Base-by-base conservation (phyloP, 1,140 invertebrate species). In the Teleopsis dalmanni region DNA sequence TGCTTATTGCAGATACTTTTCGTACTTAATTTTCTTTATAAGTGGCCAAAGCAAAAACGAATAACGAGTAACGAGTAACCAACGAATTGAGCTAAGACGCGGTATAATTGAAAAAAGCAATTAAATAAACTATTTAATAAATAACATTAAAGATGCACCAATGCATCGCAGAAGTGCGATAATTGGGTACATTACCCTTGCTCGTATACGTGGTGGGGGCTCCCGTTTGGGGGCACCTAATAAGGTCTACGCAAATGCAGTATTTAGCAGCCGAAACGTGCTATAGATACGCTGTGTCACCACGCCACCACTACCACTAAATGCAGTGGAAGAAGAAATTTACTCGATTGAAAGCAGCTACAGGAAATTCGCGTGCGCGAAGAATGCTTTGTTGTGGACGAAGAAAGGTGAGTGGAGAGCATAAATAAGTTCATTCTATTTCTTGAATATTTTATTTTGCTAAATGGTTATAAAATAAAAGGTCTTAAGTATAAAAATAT, bases 341-440 rank as follows among this genome's bases (percentile, higher is more conserved):
- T 72, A 77, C 80, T 74, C 79, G 81, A 75, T 78, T 81, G 75
- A 83, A 81, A 78, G 79, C 80, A 79, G 72, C 74, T 72, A 67
- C 68, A 54, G 80, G 80, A 78, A 78, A 80, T 75, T 82, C 81
- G 76, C 81, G 81, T 76, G 80, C 80, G 77, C 79, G 80, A 79
- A 82, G 78, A 79, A 87, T 87, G 84, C 83, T 86, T 77, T 87
- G 84, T 80, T 86, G 84, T 81, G 84, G 84, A 77, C 81, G 84
- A 75, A 84, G 84, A 79, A 86, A 86, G 83, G 84, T 86, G 58
- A 78, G 77, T 71, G 26, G n/a, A n/a, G n/a, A n/a, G n/a, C n/a
- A n/a, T n/a, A n/a, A n/a, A n/a, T n/a, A n/a, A n/a, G n/a, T n/a
- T n/a, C n/a, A n/a, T n/a, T n/a, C n/a, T n/a, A n/a, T n/a, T n/a